phyloP scores from a whole-genome alignment of 2,113 vertebrate species.

The Ploceus nigricollis region DNA sequence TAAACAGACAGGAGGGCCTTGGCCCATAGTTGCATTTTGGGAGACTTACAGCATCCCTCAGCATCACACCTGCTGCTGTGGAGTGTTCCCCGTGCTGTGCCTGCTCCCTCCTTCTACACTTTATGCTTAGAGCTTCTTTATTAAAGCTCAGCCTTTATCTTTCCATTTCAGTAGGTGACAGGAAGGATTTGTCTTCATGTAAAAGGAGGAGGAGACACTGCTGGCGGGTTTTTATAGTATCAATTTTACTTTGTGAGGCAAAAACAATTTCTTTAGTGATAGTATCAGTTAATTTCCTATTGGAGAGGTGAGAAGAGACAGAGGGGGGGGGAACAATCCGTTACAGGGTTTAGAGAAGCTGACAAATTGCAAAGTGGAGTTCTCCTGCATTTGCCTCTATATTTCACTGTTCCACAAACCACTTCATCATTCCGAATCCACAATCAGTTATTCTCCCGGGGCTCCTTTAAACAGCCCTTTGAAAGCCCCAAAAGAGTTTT shows the following conservation, averaged over 20 bases:
- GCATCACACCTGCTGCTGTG: not conserved
- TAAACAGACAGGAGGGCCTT: not conserved
- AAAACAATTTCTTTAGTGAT: slow-evolving; percentile 75
- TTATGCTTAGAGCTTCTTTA: slow-evolving; percentile 28
- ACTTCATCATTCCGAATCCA: slow-evolving; percentile 47
- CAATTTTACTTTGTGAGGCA: slow-evolving; percentile 70
- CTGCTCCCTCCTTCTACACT: not conserved
- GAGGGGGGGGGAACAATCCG: slow-evolving; percentile 40
- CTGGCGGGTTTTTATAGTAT: slow-evolving; percentile 67
- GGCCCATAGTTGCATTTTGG: not conserved
- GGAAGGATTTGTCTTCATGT: slow-evolving; percentile 56
- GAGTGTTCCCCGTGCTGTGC: not conserved
- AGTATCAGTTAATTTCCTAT: slow-evolving; percentile 80
- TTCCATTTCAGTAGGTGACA: slow-evolving; percentile 61
- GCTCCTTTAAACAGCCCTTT: slow-evolving; percentile 39
- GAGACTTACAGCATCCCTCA: not conserved
- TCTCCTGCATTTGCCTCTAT: slow-evolving; percentile 40
- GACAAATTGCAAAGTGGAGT: slow-evolving; percentile 61
- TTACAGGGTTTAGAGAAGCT: slow-evolving; percentile 51
- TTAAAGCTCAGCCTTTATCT: slow-evolving; percentile 65
- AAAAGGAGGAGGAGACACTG: slow-evolving; percentile 65
- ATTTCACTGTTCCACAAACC: slow-evolving; percentile 23
- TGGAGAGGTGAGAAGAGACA: slow-evolving; percentile 56
- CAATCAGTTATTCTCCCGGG: slow-evolving; percentile 35
- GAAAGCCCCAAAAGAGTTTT: slow-evolving; percentile 42